These are phyloP conservation scores for Silurus lanzhouensis DNA, from an alignment of 2,797 vertebrate genomes.

Conservation along the genomic window DNA sequence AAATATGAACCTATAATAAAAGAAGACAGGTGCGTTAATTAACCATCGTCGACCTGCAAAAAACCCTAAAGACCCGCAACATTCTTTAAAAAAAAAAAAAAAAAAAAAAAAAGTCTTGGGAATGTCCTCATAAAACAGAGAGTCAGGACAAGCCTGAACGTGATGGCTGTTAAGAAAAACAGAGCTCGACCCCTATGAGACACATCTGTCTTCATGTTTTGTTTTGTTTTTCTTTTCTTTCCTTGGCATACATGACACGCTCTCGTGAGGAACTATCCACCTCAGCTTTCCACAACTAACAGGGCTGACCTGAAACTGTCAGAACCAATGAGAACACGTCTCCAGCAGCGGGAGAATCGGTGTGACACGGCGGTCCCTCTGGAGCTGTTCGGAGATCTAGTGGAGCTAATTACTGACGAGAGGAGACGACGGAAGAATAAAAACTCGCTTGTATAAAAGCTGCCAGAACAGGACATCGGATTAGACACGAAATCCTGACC, in stretches of 20 bases:
- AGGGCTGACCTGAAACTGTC: conserved; percentile 51
- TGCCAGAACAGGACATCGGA: background rate
- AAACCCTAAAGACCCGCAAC: background rate
- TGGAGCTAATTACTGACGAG: conserved; percentile 29
- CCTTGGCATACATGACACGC: background rate
- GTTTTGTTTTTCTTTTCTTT: background rate
- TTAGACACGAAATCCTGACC: background rate
- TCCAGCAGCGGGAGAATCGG: conserved; percentile 27
- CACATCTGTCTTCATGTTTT: conserved; percentile 29
- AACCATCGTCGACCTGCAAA: conserved; percentile 15
- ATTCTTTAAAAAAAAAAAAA: background rate
- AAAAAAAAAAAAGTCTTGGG: background rate
- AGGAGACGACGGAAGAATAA: background rate
- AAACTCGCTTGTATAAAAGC: background rate
- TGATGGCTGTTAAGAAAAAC: conserved; percentile 1
- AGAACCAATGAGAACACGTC: conserved; percentile 50
- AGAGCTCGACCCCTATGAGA: conserved; percentile 24
- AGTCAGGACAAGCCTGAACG: conserved; percentile 30
- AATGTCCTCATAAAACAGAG: conserved; percentile 23
- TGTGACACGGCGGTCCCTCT: conserved; percentile 26
- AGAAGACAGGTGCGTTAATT: conserved; percentile 48
- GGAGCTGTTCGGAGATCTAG: conserved; percentile 14
- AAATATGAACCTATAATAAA: conserved; percentile 89
- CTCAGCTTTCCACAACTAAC: conserved; percentile 24
- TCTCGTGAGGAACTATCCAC: conserved; percentile 32